Base-by-base conservation (phyloP, 2,797 vertebrate genomes). In the Rhabdophis nuchalis region DNA sequence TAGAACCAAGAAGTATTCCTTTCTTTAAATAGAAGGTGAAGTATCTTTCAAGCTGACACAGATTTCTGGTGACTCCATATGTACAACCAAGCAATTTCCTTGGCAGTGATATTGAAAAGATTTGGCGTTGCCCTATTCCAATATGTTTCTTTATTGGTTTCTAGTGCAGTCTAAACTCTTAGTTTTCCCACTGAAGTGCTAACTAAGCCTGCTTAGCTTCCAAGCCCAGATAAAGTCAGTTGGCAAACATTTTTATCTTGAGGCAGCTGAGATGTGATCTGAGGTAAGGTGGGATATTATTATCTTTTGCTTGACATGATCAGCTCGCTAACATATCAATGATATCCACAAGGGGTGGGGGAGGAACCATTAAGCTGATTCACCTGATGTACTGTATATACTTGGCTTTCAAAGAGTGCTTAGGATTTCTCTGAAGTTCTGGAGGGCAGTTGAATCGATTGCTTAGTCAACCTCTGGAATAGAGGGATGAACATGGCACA, bases 1-100 rank as follows among this genome's bases (percentile, higher is more conserved):
- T 85, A 29, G 94, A 89, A 93, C 91, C 20, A 61, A 88, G 82
- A 90, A 46, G 72, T 50, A 85, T 61, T 68, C 23, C 93, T 92
- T 86, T 57, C 27, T 9, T 94, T 91, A 89, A 90, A 25, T 46
- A 82, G 36, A 82, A 82, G 41, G 41, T 82, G 72, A 82, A 82
- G 20, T 25, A 12, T 82, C 36, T 82, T 82, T 82, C 72, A 82
- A 82, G 10, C 20, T 82, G 36, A 46, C 4, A 82, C 4, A 46
- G 72, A 82, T 82, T 82, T 46, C 41, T 82, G 72, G 41, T 82
- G 72, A 93, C 41, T 46, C 94, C 0, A 36, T 90, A 72, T 46
- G 41, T 46, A 46, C 41, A 82, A 46, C 72, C 41, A 82, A 25
- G 72, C 20, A 25, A 46, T 82, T 46, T 25, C 41, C 72, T 82